Conservation (phyloP, 2,113 vertebrate genomes). For the Serilophus lunatus region DNA sequence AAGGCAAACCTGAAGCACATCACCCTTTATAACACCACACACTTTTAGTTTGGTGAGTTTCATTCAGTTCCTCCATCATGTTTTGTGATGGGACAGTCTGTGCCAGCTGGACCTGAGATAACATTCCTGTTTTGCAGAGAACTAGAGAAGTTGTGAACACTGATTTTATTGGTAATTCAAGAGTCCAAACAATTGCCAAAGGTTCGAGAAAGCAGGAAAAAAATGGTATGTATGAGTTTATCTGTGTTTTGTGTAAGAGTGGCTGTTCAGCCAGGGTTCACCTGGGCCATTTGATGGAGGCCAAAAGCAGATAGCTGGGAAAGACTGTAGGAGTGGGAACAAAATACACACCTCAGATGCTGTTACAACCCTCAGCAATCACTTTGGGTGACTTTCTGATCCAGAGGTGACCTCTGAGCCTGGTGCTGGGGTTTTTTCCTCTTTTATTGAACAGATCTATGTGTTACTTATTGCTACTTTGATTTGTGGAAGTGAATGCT, state of each 20-base stretch:
- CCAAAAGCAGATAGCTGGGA: not conserved
- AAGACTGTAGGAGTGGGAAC: not conserved
- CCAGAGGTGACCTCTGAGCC: not conserved
- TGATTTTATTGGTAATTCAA: slow-evolving; percentile 53
- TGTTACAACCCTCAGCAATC: not conserved
- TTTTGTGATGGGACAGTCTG: not conserved
- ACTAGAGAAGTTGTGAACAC: slow-evolving; percentile 66
- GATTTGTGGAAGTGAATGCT: not conserved
- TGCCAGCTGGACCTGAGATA: not conserved
- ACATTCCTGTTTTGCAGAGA: slow-evolving; percentile 64
- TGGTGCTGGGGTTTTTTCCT: not conserved
- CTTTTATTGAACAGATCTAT: not conserved
- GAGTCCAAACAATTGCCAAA: slow-evolving; percentile 67
- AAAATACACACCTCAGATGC: not conserved
- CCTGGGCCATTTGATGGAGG: not conserved
- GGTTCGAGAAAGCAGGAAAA: slow-evolving; percentile 50
- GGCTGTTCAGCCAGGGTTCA: not conserved
- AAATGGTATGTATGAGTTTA: slow-evolving; percentile 56
- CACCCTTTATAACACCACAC: too few species aligned
- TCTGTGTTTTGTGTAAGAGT: not conserved
- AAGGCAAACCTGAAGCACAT: not conserved
- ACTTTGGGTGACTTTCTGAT: not conserved
- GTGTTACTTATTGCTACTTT: not conserved
- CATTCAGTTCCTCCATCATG: not conserved
- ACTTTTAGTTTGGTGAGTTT: not conserved